These are phyloP conservation scores for Enteromius argenteus DNA, from an alignment of 2,797 vertebrate species.

Conservation along the genomic window DNA sequence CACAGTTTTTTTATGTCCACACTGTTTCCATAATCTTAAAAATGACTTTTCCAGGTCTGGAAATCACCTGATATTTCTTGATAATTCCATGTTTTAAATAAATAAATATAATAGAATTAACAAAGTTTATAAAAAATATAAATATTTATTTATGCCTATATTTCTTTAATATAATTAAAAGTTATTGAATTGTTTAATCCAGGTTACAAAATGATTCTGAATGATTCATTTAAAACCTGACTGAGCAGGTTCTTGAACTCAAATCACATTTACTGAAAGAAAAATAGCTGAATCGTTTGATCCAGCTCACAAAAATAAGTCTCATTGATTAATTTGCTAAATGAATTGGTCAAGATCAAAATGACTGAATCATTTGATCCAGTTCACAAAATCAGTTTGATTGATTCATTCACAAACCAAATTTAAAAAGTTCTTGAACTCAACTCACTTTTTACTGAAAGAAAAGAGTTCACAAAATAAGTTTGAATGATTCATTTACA, in stretches of 20 bases:
- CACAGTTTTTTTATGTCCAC: background rate
- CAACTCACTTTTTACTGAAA: background rate
- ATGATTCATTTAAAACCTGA: background rate
- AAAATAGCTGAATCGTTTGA: too few relatives aligned
- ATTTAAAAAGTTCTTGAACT: too few relatives aligned
- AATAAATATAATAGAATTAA: background rate
- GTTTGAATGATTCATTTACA: background rate
- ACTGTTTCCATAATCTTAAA: background rate
- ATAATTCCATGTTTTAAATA: background rate
- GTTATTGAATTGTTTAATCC: background rate
- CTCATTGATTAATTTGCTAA: background rate
- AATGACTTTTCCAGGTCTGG: background rate
- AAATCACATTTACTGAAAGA: background rate
- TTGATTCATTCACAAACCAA: background rate
- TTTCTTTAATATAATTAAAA: background rate
- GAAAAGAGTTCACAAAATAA: background rate
- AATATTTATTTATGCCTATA: background rate
- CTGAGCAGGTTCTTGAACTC: background rate
- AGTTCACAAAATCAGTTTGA: background rate
- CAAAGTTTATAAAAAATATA: background rate
- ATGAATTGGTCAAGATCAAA: background rate
- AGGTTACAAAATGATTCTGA: background rate
- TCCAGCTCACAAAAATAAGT: too few relatives aligned
- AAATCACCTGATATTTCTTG: background rate
- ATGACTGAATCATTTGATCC: background rate